Evolutionary conservation across 2,888 invertebrate species (phyloP), one percentile per base, ranked within the genome.

Genomic region (Mimas tiliae): DNA sequence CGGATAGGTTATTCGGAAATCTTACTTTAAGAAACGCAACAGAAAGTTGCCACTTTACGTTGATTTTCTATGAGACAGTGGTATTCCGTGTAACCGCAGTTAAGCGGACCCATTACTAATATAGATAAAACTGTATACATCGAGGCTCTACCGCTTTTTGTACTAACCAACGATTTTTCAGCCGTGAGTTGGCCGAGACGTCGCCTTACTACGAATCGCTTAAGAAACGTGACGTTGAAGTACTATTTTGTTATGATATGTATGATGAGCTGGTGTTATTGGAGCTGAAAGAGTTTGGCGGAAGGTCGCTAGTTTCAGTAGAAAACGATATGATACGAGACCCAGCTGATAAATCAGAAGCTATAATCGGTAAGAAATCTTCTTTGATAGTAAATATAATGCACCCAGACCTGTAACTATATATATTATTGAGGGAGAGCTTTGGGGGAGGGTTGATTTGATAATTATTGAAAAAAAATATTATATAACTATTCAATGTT

Each of bases 161-260:
- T 51, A 27, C 21, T 33, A 16, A 45, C n/a, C 16, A 19, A 47
- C 12, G 27, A 58, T 34, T 11, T n/a, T 70, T 71, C 82, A 99
- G 98, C 85, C 98, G 99, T 34, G 95, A 96, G 68, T 93, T 99
- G 65, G 99, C 99, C 0, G 98, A 98, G 89, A 95, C 96, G 0
- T 99, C 99, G 0, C 99, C 99, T 0, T 99, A 99, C 86, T 98
- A 96, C 80, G 99, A 99, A 91, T 97, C 97, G 12, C 94, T 99
- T 16, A 98, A 97, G 84, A 96, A 97, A 82, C 96, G 96, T 64
- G 96, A 98, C 74, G 95, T 97, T 6, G 98, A 99, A 91, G 99
- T 99, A 0, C 88, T 99, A 14, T 99, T 98, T 91, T 98, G 99
- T 81, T 99, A 98, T 80, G 99, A 99, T 83, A 96, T 98, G n/a